These are phyloP conservation scores for Erebia ligea DNA, from an alignment of 2,888 invertebrate genomes.

Conservation along the genomic window DNA sequence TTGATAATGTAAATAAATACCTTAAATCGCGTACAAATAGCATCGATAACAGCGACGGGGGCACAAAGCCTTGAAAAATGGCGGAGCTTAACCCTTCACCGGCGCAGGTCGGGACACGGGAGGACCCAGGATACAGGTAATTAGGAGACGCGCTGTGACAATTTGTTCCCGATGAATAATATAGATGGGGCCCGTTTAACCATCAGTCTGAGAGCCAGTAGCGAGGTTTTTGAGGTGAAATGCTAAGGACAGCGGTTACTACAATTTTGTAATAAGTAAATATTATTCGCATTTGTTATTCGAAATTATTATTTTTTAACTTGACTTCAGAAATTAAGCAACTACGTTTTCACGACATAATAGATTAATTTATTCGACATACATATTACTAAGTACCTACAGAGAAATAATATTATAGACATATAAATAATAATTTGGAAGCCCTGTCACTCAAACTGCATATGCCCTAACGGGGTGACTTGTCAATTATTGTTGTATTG, in stretches of 20 bases:
- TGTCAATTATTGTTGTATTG: no score
- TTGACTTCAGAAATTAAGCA: no score
- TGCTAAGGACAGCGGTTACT: no score
- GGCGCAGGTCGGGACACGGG: slow-evolving; percentile 39
- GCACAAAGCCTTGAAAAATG: slow-evolving; percentile 52
- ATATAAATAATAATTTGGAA: no score
- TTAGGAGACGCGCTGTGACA: slow-evolving; percentile 50
- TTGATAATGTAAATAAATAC: slow-evolving; percentile 48
- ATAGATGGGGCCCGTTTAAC: slow-evolving; percentile 34
- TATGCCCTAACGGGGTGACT: no score
- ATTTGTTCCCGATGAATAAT: slow-evolving; percentile 50
- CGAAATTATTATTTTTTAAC: no score
- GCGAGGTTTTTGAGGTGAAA: neutral
- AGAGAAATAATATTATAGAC: no score
- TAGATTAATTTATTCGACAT: no score
- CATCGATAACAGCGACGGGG: slow-evolving; percentile 49
- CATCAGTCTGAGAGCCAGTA: neutral
- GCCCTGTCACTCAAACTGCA: no score
- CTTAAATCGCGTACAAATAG: slow-evolving; percentile 54
- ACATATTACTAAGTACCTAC: no score
- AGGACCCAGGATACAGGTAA: slow-evolving; percentile 47
- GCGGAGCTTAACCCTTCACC: slow-evolving; percentile 62
- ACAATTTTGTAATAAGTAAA: neutral
- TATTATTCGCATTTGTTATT: no score
- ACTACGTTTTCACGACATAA: no score